phyloP scores from a whole-genome alignment of 1,140 invertebrate species.

The Tetramorium parvispinum region DNA sequence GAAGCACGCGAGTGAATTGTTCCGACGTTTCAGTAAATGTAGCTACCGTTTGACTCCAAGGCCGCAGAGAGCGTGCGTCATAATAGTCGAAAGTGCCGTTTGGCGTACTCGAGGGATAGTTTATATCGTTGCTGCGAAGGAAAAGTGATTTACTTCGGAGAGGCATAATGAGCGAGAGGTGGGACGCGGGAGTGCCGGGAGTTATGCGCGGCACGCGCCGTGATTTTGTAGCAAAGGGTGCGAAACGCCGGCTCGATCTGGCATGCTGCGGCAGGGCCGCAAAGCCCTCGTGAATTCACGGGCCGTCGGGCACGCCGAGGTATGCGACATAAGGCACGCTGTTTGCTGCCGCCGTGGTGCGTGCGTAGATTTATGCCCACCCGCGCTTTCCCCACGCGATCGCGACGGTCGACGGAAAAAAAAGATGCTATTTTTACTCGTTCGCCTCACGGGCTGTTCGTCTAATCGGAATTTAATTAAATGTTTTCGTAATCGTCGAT shows the following conservation, averaged over 20 bases:
- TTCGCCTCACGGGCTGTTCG: not conserved
- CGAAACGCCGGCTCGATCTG: conserved; percentile 50
- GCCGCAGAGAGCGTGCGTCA: not conserved
- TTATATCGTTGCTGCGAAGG: not conserved
- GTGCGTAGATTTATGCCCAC: conserved; percentile 27
- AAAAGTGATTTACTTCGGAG: conserved; percentile 53
- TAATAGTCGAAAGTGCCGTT: conserved; percentile 23
- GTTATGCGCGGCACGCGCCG: conserved; percentile 64
- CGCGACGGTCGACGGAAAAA: not conserved
- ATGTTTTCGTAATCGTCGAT: not conserved
- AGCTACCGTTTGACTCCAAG: not conserved
- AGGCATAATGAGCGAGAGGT: conserved; percentile 32
- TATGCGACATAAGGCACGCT: conserved; percentile 62
- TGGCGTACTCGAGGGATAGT: not conserved
- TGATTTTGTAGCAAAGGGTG: conserved; percentile 68
- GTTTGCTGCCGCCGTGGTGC: conserved; percentile 42
- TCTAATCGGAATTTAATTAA: not conserved
- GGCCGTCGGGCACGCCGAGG: conserved; percentile 37
- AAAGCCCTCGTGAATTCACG: conserved; percentile 63
- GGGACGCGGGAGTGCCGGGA: conserved; percentile 14
- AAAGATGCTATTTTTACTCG: conserved; percentile 6
- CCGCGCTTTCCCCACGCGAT: not conserved
- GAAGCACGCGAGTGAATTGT: not conserved
- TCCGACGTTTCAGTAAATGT: not conserved
- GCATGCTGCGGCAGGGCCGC: conserved; percentile 36